Percentiles rank a stretch among this genome's conserved stretches.
phyloP scores from a whole-genome alignment of 2,888 invertebrate genomes.

The Lasioglossum zephyrum region DNA sequence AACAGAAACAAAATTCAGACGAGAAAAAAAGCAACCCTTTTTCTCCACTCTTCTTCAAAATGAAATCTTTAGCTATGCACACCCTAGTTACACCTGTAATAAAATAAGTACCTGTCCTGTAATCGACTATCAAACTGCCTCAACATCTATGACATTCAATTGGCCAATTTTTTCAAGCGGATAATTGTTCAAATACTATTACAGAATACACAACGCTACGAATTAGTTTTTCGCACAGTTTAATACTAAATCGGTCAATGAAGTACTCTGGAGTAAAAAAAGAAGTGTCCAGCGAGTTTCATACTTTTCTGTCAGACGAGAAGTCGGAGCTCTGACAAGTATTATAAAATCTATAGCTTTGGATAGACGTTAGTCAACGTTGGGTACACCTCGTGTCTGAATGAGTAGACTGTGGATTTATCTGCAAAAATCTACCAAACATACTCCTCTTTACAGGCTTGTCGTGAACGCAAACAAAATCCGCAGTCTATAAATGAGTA shows the following conservation, averaged over 20 bases:
- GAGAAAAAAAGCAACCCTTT: background rate
- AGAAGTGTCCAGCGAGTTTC: background rate
- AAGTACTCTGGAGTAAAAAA: background rate
- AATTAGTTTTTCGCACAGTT: background rate
- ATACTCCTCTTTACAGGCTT: background rate
- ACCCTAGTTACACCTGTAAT: background rate
- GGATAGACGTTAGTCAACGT: background rate
- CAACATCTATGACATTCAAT: background rate
- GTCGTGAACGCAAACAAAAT: background rate
- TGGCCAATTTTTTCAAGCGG: background rate
- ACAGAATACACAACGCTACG: background rate
- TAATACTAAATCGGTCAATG: background rate
- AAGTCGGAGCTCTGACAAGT: background rate
- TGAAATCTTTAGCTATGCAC: background rate
- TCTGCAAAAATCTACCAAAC: background rate
- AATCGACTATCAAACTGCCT: background rate
- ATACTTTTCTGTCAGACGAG: background rate
- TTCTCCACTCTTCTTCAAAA: background rate
- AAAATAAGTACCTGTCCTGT: conserved; percentile 10
- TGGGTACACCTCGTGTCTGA: background rate
- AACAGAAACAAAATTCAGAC: conserved; percentile 16
- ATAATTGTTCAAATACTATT: background rate
- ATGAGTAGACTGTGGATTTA: background rate
- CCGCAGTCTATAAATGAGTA: conserved; percentile 4
- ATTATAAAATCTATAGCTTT: too few relatives aligned